Percentiles rank a stretch among this genome's conserved stretches.
Evolutionary conservation across 2,113 vertebrate species (phyloP).

Genomic region (Oreochromis tanganicae): DNA sequence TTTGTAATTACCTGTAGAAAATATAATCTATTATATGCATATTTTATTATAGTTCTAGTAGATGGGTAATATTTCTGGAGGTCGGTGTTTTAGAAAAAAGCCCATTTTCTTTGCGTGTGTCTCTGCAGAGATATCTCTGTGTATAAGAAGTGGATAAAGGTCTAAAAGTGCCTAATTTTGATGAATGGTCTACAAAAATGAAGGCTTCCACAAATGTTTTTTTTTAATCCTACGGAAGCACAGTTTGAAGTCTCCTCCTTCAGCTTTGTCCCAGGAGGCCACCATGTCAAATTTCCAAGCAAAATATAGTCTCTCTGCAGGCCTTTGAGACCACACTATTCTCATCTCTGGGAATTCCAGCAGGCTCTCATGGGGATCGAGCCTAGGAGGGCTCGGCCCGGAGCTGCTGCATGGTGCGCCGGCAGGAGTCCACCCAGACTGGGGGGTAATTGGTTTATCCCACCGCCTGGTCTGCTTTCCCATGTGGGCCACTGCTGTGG

Average conservation of each 20-base stretch:
- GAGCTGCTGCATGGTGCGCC: constrained; percentile 33
- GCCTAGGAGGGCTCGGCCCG: constrained; percentile 47
- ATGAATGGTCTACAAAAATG: not conserved
- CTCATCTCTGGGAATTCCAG: constrained; percentile 60
- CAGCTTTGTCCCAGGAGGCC: constrained; percentile 39
- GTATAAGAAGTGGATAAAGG: not conserved
- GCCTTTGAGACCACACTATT: constrained; percentile 50
- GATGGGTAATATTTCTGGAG: not conserved
- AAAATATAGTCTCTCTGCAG: constrained; percentile 43
- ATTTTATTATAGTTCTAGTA: not conserved
- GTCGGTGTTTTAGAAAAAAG: not conserved
- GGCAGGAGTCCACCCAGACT: constrained; percentile 64
- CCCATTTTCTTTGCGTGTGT: not conserved
- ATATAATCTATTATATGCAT: not conserved
- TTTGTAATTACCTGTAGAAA: not conserved
- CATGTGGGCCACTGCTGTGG: constrained; percentile 76
- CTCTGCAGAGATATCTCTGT: not conserved
- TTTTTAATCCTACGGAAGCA: not conserved
- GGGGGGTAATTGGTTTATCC: constrained; percentile 74
- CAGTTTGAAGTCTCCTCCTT: constrained; percentile 30
- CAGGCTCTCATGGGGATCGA: constrained; percentile 57
- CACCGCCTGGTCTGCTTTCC: constrained; percentile 66
- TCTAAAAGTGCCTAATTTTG: not conserved
- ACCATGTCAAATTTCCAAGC: constrained; percentile 56
- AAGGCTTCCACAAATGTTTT: not conserved